Conservation (phyloP, 2,888 invertebrate species). For the Eristalis tenax region DNA sequence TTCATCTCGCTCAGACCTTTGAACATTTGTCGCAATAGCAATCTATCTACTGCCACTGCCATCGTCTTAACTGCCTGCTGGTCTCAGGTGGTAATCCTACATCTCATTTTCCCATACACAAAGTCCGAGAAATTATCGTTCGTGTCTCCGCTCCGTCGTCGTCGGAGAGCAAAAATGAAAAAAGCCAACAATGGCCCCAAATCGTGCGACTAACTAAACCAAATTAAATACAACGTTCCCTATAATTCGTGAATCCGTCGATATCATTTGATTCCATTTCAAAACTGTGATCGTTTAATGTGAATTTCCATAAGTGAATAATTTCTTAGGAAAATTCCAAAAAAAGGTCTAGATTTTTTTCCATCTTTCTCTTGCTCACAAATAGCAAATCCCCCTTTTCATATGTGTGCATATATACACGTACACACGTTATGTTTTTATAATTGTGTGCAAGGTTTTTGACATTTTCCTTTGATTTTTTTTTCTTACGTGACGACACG, state of each 20-base stretch:
- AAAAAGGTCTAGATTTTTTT: slow-evolving; percentile 64
- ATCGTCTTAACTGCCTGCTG: slow-evolving; percentile 38
- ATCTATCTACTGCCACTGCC: slow-evolving; percentile 44
- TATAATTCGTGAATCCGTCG: slow-evolving; percentile 29
- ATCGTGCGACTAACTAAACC: slow-evolving; percentile 56
- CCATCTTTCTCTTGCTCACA: slow-evolving; percentile 22
- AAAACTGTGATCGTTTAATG: slow-evolving; percentile 44
- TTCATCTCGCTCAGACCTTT: neutral
- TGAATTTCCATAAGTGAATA: slow-evolving; percentile 46
- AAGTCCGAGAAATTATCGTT: slow-evolving; percentile 49
- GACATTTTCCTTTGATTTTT: slow-evolving; percentile 61
- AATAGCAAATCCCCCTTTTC: neutral
- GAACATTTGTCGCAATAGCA: slow-evolving; percentile 1
- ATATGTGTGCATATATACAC: neutral
- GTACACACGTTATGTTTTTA: neutral
- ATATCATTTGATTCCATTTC: slow-evolving; percentile 28
- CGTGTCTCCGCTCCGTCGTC: slow-evolving; percentile 42
- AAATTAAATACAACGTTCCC: slow-evolving; percentile 20
- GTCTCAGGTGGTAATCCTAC: slow-evolving; percentile 67
- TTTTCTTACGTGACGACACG: slow-evolving; percentile 59
- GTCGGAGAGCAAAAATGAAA: slow-evolving; percentile 30
- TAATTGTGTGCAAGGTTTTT: slow-evolving; percentile 65
- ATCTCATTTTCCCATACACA: slow-evolving; percentile 66
- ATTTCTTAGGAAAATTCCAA: slow-evolving; percentile 50
- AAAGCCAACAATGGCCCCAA: slow-evolving; percentile 66